Conservation (phyloP, 1,140 invertebrate species). For the Ctenoplectra terminalis region DNA sequence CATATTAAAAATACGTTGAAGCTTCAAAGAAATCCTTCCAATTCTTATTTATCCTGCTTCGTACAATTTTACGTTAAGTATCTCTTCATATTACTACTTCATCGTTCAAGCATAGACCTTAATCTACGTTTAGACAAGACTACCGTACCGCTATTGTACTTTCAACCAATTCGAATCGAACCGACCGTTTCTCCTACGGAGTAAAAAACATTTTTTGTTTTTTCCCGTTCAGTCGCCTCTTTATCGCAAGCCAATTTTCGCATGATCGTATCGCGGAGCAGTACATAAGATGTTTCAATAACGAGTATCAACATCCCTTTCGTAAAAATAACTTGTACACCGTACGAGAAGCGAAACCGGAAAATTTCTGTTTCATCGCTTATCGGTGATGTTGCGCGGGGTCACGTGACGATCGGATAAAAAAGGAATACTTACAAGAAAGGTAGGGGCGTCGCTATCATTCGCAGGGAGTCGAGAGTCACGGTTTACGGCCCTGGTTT, state of each 20-base stretch:
- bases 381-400: neutral
- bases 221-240: neutral
- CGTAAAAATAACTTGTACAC: neutral
- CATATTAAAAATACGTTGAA: neutral
- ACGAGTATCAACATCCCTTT: neutral
- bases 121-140: neutral
- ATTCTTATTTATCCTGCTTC: neutral
- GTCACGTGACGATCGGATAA: neutral
- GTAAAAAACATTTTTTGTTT: neutral
- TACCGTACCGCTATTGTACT: no score
- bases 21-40: neutral
- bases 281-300: neutral
- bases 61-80: neutral
- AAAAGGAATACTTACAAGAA: neutral
- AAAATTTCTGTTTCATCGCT: slow-evolving; percentile 8
- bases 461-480: neutral
- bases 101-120: neutral
- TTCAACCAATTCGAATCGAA: neutral
- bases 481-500: slow-evolving; percentile 43
- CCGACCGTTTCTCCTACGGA: neutral
- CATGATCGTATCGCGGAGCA: neutral
- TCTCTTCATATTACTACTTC: neutral
- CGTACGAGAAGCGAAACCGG: neutral
- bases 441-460: neutral
- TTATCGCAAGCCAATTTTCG: neutral